phyloP scores from a whole-genome alignment of 2,888 invertebrate genomes.

The Orgyia antiqua region DNA sequence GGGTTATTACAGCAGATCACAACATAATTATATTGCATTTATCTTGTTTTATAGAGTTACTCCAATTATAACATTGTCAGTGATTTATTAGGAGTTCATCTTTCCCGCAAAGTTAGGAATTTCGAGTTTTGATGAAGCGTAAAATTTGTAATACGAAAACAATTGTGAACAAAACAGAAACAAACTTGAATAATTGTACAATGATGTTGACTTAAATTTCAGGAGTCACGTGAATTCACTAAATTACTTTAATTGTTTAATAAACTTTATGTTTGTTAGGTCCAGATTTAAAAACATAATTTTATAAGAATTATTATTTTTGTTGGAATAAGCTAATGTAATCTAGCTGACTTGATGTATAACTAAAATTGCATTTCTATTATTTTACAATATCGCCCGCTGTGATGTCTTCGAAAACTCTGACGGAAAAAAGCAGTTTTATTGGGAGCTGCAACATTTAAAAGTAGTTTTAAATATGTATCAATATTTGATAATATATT shows the following conservation, averaged over 20 bases:
- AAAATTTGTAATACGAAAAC: slow-evolving; percentile 6
- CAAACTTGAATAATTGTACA: slow-evolving; percentile 10
- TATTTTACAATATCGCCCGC: too few species aligned
- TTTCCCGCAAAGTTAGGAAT: slow-evolving; percentile 7
- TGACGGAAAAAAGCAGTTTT: too few species aligned
- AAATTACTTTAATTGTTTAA: slow-evolving; percentile 7
- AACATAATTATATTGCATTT: neutral
- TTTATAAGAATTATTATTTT: neutral
- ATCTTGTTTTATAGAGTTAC: neutral
- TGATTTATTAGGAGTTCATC: slow-evolving; percentile 6
- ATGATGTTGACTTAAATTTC: slow-evolving; percentile 9
- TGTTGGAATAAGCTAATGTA: neutral
- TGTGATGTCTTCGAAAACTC: too few species aligned
- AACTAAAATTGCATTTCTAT: too few species aligned
- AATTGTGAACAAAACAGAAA: slow-evolving; percentile 9
- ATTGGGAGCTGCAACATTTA: too few species aligned
- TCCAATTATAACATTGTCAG: slow-evolving; percentile 3
- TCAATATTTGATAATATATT: too few species aligned
- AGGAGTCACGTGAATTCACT: slow-evolving; percentile 3
- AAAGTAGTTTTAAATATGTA: too few species aligned
- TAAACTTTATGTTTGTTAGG: slow-evolving; percentile 2
- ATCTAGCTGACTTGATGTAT: too few species aligned
- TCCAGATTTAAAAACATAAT: slow-evolving; percentile 3
- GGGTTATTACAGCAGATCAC: too few species aligned
- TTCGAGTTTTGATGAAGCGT: slow-evolving; percentile 6